phyloP scores from a whole-genome alignment of 1,140 invertebrate genomes.

The Parapsyche elsis region DNA sequence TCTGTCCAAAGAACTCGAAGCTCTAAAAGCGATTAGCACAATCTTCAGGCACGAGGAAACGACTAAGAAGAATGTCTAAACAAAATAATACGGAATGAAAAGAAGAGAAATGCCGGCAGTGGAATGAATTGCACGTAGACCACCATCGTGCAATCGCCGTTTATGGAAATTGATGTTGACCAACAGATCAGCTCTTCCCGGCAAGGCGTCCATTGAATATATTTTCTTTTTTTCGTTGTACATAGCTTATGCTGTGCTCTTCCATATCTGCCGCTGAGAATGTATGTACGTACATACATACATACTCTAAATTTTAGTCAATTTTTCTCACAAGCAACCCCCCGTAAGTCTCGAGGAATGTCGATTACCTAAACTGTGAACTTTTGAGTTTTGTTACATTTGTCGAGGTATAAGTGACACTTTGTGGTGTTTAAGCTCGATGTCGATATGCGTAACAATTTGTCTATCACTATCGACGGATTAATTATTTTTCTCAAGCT shows the following conservation, averaged over 20 bases:
- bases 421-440: background rate
- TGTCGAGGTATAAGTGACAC: too few species aligned
- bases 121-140: slow-evolving; percentile 19
- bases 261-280: background rate
- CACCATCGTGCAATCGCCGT: slow-evolving; percentile 5
- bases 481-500: background rate
- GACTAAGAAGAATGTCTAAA: background rate
- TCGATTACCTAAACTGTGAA: too few species aligned
- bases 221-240: slow-evolving; percentile 5
- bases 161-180: slow-evolving; percentile 16
- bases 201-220: slow-evolving; percentile 1
- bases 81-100: background rate
- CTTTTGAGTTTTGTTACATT: too few species aligned
- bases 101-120: background rate
- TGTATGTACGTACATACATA: too few species aligned
- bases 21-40: too few species aligned
- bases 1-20: too few species aligned
- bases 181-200: background rate
- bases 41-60: too few species aligned
- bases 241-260: too few species aligned
- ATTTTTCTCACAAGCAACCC: background rate
- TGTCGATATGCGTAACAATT: background rate
- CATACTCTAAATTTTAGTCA: background rate
- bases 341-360: too few species aligned
- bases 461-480: background rate